A percentile compares a stretch with the other conserved stretches of the same genome.
phyloP scores from a whole-genome alignment of 2,888 invertebrate genomes.

The Drosophila mimica region DNA sequence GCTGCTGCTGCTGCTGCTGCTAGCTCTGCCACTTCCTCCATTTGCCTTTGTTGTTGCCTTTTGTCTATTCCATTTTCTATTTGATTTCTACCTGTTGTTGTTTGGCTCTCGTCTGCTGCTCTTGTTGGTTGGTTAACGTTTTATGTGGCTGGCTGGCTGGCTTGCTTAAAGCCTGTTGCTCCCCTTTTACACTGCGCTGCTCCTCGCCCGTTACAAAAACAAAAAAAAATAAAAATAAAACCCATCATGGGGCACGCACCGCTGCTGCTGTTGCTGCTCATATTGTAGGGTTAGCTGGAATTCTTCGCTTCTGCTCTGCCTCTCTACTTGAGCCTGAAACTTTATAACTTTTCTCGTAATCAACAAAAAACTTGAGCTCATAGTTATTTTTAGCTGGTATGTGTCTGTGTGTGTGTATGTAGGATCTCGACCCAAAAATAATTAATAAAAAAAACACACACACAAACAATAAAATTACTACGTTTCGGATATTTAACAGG shows the following conservation, averaged over 20 bases:
- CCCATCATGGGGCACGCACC: constrained; percentile 54
- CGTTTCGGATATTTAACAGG: constrained; percentile 55
- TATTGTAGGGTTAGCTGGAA: constrained; percentile 63
- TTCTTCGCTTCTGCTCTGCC: constrained; percentile 32
- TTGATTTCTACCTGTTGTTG: constrained; percentile 79
- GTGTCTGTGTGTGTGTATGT: constrained; percentile 36
- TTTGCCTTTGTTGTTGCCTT: constrained; percentile 68
- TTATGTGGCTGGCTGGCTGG: constrained; percentile 43
- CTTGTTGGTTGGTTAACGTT: constrained; percentile 43
- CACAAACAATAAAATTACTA: constrained; percentile 12
- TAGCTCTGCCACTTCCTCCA: constrained; percentile 68
- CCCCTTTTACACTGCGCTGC: constrained; percentile 64
- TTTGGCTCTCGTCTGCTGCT: constrained; percentile 53
- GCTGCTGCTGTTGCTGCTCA: constrained; percentile 22
- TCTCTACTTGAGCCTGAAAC: constrained; percentile 60
- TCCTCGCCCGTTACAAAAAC: constrained; percentile 43
- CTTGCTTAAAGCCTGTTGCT: constrained; percentile 72
- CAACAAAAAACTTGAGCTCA: constrained; percentile 67
- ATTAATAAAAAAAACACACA: constrained; percentile 11
- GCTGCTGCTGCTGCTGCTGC: constrained; percentile 53
- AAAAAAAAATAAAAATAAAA: constrained; percentile 3
- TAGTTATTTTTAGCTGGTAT: constrained; percentile 70
- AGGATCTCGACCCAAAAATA: constrained; percentile 72
- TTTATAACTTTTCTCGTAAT: constrained; percentile 70
- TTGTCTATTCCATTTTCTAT: constrained; percentile 79